phyloP scores from a whole-genome alignment of 2,113 vertebrate species.

The Dipodomys ordii region DNA sequence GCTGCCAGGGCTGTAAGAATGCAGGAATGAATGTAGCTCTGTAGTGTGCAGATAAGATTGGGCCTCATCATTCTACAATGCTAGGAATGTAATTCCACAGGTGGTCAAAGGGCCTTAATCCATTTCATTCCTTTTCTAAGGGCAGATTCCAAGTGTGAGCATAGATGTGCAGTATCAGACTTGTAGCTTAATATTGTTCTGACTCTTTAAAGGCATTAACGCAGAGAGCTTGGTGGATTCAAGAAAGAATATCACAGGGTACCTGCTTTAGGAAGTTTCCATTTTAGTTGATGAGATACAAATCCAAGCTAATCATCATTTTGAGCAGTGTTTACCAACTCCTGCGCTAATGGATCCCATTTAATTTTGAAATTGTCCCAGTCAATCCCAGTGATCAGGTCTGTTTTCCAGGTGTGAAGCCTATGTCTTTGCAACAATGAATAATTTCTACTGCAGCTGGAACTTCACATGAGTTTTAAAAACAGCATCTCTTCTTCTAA shows the following conservation, averaged over 20 bases:
- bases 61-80: not conserved
- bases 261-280: not conserved
- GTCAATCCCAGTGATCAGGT: rapidly evolving
- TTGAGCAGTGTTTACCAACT: not conserved
- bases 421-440: not conserved
- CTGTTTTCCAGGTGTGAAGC: not conserved
- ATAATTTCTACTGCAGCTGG: not conserved
- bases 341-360: rapidly evolving
- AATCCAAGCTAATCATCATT: not conserved
- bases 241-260: not conserved
- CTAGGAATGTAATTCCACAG: not conserved
- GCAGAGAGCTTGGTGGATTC: not conserved
- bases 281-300: not conserved
- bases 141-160: not conserved
- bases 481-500: not conserved
- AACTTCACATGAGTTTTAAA: not conserved
- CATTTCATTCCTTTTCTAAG: not conserved
- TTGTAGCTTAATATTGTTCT: not conserved
- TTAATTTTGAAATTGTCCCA: not conserved
- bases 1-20: not conserved
- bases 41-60: not conserved
- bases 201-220: not conserved
- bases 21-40: not conserved
- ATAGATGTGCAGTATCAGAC: not conserved
- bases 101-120: rapidly evolving